phyloP scores from a whole-genome alignment of 2,888 invertebrate species.

The Diaprepes abbreviatus region DNA sequence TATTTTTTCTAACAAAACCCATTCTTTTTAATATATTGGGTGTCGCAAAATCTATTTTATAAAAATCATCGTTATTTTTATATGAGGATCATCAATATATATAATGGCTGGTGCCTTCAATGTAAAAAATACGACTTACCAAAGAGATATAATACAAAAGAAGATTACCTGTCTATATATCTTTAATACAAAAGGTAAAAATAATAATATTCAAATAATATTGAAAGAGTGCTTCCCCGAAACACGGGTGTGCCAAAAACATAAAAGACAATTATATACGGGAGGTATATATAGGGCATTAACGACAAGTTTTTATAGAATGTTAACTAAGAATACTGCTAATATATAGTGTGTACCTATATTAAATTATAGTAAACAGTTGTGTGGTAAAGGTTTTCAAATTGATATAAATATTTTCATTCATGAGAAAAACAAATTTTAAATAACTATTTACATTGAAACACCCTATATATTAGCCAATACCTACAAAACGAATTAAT shows the following conservation, averaged over 20 bases:
- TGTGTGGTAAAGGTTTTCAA: no score
- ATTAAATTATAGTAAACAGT: not conserved
- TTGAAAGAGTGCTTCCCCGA: conserved; percentile 22
- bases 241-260: conserved; percentile 23
- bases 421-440: no score
- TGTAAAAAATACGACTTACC: conserved; percentile 28
- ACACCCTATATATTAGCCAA: conserved; percentile 2
- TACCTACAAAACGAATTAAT: conserved; percentile 2
- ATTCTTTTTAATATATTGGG: no score
- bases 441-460: not conserved
- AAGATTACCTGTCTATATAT: not conserved
- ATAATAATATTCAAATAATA: conserved; percentile 7
- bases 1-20: no score
- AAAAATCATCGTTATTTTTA: not conserved
- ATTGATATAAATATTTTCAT: no score
- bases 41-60: not conserved
- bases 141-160: conserved; percentile 14
- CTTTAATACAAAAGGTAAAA: not conserved
- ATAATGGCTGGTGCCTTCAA: conserved; percentile 25
- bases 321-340: conserved; percentile 16
- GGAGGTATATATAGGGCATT: conserved; percentile 20
- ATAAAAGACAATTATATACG: conserved; percentile 23
- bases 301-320: conserved; percentile 20
- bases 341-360: conserved; percentile 6
- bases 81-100: conserved; percentile 5